Evolutionary conservation across 2,888 invertebrate species (phyloP).

Genomic region (Nemoura dubitans): DNA sequence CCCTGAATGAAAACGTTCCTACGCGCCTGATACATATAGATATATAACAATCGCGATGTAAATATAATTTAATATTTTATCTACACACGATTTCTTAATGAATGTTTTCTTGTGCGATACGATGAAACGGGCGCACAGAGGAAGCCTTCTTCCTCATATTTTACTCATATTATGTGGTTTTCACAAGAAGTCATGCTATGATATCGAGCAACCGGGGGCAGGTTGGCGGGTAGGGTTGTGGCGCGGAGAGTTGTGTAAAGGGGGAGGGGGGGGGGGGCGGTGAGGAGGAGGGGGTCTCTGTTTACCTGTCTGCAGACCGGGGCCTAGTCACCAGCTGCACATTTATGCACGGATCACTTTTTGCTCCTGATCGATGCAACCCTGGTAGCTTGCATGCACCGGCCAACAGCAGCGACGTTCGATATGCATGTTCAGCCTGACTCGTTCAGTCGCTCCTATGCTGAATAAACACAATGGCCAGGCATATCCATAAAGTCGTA

Average conservation of each 20-base stretch:
- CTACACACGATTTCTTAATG: neutral
- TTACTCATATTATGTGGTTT: no score
- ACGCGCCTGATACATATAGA: no score
- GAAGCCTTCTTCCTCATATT: neutral
- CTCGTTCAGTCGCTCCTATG: no score
- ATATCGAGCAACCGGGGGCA: neutral
- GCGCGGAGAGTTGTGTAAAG: neutral
- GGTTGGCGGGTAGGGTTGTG: neutral
- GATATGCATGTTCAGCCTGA: no score
- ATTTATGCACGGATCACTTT: neutral
- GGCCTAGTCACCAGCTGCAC: no score
- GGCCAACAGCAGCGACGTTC: neutral
- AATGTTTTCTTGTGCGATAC: neutral
- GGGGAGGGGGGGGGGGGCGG: neutral
- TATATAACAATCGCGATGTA: neutral
- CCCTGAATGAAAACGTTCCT: no score
- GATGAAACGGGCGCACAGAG: neutral
- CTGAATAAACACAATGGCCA: neutral
- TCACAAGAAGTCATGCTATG: neutral
- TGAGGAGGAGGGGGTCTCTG: neutral
- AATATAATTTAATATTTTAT: neutral
- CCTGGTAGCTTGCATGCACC: neutral
- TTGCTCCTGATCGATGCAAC: neutral
- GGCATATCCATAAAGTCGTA: neutral
- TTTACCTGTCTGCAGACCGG: neutral